Conservation (phyloP, 2,888 invertebrate genomes). For the Clitarchus hookeri region DNA sequence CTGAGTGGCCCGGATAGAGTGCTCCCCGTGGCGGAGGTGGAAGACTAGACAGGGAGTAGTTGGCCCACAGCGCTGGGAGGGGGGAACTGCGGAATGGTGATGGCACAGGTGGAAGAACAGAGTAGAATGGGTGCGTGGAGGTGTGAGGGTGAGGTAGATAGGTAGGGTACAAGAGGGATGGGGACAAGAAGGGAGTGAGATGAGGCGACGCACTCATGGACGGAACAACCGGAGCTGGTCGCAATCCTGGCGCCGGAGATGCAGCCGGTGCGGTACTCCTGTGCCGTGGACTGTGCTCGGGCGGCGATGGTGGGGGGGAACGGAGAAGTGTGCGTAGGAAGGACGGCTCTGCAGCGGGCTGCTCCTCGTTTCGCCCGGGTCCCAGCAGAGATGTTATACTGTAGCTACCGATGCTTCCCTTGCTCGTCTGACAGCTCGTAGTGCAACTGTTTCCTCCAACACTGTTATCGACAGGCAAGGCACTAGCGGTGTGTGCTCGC, state of each 20-base stretch:
- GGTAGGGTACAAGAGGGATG: constrained; percentile 38
- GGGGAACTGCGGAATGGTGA: constrained; percentile 40
- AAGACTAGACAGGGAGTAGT: constrained; percentile 43
- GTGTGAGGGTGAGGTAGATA: constrained; percentile 40
- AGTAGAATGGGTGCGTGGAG: constrained; percentile 37
- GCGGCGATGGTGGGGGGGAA: constrained; percentile 53
- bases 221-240: constrained; percentile 39
- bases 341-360: constrained; percentile 44
- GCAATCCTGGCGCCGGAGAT: constrained; percentile 38
- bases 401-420: constrained; percentile 66
- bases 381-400: constrained; percentile 82
- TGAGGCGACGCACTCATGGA: constrained; percentile 52
- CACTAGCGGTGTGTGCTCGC: constrained; percentile 51
- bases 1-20: constrained; percentile 39
- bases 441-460: constrained; percentile 47
- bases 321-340: constrained; percentile 53
- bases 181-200: constrained; percentile 44
- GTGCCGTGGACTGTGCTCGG: constrained; percentile 56
- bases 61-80: constrained; percentile 42
- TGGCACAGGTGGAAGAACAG: constrained; percentile 36
- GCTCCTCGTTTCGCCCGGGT: constrained; percentile 32
- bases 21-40: constrained; percentile 41
- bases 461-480: constrained; percentile 45
- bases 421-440: constrained; percentile 54
- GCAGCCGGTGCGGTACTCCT: constrained; percentile 33